A percentile compares a stretch with the other conserved stretches of the same genome.
Evolutionary conservation across 2,113 vertebrate genomes (phyloP).

Genomic region (Chrysochloris asiatica): DNA sequence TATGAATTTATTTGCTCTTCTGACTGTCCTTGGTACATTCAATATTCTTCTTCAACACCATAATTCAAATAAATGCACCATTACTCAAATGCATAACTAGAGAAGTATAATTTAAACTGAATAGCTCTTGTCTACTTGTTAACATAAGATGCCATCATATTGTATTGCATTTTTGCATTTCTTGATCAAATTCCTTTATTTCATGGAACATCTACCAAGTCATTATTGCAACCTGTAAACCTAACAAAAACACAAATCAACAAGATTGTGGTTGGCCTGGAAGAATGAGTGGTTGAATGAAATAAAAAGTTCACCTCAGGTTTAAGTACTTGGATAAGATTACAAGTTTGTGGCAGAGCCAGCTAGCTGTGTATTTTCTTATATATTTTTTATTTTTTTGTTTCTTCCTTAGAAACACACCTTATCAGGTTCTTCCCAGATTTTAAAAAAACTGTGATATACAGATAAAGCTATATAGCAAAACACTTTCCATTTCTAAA

Average conservation of each 20-base stretch:
- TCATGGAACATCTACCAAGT: background rate
- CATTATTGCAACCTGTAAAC: too few relatives aligned
- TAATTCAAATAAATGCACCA: too few relatives aligned
- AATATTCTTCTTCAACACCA: too few relatives aligned
- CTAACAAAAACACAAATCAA: background rate
- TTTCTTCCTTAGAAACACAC: background rate
- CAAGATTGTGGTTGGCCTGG: background rate
- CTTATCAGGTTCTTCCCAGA: background rate
- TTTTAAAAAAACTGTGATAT: background rate
- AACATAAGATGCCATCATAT: rapidly evolving
- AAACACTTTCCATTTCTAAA: background rate
- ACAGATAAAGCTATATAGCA: background rate
- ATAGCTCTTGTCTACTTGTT: background rate
- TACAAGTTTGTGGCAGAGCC: background rate
- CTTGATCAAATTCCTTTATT: background rate
- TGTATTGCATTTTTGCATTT: background rate
- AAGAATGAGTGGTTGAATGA: background rate
- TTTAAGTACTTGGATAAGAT: background rate
- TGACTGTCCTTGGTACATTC: too few relatives aligned
- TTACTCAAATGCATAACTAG: too few relatives aligned
- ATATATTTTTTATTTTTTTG: background rate
- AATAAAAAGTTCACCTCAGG: background rate
- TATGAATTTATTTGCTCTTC: too few relatives aligned
- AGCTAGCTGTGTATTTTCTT: background rate
- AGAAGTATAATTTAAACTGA: background rate